Evolutionary conservation across 2,888 invertebrate genomes (phyloP).

Genomic region (Eurois occulta): DNA sequence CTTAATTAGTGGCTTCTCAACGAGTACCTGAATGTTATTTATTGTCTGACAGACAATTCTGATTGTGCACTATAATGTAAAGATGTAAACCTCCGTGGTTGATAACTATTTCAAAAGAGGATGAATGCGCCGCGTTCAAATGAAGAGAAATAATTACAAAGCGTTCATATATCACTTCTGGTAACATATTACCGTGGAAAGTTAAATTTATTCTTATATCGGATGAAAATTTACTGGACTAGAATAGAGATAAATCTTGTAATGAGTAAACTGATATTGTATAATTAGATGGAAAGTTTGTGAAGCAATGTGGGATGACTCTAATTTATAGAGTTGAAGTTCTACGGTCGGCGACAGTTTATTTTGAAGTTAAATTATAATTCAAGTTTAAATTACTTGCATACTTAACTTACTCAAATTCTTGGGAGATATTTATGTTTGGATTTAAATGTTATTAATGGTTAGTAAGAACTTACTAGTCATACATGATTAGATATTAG

Average conservation of each 20-base stretch:
- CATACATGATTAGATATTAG: no score
- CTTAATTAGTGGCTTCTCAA: slow-evolving; percentile 88
- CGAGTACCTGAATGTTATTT: slow-evolving; percentile 83
- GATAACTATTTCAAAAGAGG: slow-evolving; percentile 75
- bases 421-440: slow-evolving; percentile 44
- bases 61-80: slow-evolving; percentile 76
- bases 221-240: slow-evolving; percentile 58
- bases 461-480: slow-evolving; percentile 6
- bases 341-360: slow-evolving; percentile 55
- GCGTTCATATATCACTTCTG: slow-evolving; percentile 55
- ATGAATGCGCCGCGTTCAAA: slow-evolving; percentile 69
- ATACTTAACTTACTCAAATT: slow-evolving; percentile 32
- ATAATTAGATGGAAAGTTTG: slow-evolving; percentile 66
- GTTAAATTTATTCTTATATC: slow-evolving; percentile 61
- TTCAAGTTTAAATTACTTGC: slow-evolving; percentile 58
- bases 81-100: slow-evolving; percentile 77
- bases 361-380: slow-evolving; percentile 62
- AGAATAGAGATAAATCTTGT: slow-evolving; percentile 61
- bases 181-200: slow-evolving; percentile 53
- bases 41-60: slow-evolving; percentile 84
- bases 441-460: slow-evolving; percentile 25
- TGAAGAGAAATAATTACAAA: slow-evolving; percentile 67
- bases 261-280: slow-evolving; percentile 68
- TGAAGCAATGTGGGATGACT: slow-evolving; percentile 48
- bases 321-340: slow-evolving; percentile 60